Percentiles rank a stretch among this genome's conserved stretches.
Evolutionary conservation across 2,113 vertebrate species (phyloP).

Genomic region (Alces alces): DNA sequence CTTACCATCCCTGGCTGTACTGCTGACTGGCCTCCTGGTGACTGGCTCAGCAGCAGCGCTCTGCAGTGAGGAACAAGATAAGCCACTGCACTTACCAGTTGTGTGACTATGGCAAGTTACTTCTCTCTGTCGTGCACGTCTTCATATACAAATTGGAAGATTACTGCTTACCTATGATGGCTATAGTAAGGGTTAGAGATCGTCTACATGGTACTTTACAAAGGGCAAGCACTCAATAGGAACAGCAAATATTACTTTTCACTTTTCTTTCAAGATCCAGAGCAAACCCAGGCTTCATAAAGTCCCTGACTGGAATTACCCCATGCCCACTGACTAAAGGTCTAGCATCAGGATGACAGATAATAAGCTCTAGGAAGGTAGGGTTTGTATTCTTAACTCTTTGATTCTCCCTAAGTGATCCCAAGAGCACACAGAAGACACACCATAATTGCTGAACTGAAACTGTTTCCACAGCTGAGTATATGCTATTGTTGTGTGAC

Average conservation of each 20-base stretch:
- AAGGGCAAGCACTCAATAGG: not conserved
- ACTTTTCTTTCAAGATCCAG: slow-evolving; percentile 7
- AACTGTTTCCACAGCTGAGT: not conserved
- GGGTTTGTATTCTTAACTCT: not conserved
- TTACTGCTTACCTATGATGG: not conserved
- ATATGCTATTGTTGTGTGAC: not conserved
- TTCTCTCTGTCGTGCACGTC: not conserved
- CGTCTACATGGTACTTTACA: not conserved
- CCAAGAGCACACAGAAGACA: not conserved
- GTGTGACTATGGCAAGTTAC: not conserved
- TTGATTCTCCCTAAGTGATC: not conserved
- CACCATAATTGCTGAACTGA: not conserved
- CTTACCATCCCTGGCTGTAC: not conserved
- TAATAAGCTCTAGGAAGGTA: not conserved
- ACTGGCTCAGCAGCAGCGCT: not conserved
- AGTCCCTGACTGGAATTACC: not conserved
- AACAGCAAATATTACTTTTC: not conserved
- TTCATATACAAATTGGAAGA: slow-evolving; percentile 5
- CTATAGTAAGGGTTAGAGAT: not conserved
- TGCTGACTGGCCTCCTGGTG: not conserved
- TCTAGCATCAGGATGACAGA: not conserved
- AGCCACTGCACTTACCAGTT: not conserved
- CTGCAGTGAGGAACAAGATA: not conserved
- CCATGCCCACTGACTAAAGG: not conserved
- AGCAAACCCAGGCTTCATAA: not conserved